Conservation (phyloP, 2,113 vertebrate species). For the Piliocolobus tephrosceles region DNA sequence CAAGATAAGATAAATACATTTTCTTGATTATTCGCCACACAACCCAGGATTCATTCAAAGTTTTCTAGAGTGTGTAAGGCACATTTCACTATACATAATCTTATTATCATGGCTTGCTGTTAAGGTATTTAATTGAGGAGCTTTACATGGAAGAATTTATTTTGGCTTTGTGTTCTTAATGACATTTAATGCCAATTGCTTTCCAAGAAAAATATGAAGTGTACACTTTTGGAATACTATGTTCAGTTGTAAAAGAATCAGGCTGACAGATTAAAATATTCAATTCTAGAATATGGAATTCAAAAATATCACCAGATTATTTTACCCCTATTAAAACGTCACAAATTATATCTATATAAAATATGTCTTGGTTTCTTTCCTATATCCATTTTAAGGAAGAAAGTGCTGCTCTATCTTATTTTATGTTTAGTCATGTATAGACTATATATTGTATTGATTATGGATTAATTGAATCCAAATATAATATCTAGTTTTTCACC, state of each 20-base stretch:
- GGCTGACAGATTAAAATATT: neutral
- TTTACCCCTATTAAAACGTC: neutral
- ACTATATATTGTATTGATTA: neutral
- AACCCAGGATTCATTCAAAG: neutral
- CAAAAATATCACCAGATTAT: neutral
- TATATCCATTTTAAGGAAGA: slow-evolving; percentile 18
- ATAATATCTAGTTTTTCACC: neutral
- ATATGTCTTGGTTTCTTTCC: neutral
- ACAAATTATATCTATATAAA: neutral
- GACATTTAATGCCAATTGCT: neutral
- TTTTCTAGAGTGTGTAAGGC: neutral
- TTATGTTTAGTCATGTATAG: neutral
- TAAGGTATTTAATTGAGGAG: slow-evolving; percentile 13
- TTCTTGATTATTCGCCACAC: neutral
- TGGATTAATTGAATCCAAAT: neutral
- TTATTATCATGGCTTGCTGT: neutral
- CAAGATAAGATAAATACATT: neutral
- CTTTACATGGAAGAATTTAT: neutral
- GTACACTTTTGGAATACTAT: neutral
- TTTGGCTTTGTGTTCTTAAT: neutral
- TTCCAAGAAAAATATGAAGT: neutral
- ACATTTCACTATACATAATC: neutral
- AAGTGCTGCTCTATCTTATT: neutral
- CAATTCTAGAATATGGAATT: neutral
- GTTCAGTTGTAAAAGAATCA: neutral